Evolutionary conservation across 2,888 invertebrate genomes (phyloP).

Genomic region (Caenorhabditis sp.): DNA sequence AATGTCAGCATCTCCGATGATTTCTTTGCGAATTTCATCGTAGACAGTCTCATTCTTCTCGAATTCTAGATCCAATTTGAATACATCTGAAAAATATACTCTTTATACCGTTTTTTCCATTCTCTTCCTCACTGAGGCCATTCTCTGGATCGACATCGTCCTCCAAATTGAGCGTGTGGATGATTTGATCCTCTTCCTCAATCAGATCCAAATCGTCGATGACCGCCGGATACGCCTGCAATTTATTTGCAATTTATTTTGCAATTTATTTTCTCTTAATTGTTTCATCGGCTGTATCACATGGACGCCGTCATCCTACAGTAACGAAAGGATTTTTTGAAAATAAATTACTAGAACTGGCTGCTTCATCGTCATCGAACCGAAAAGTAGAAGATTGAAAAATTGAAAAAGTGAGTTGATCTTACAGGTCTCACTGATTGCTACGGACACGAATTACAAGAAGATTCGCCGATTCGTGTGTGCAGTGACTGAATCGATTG

Average conservation of each 20-base stretch:
- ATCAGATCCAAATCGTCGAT: conserved; percentile 92
- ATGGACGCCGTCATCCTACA: conserved; percentile 9
- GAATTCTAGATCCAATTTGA: conserved; percentile 93
- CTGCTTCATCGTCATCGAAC: conserved; percentile 54
- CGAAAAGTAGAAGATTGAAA: conserved; percentile 47
- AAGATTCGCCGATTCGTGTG: conserved; percentile 27
- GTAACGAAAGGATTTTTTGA: conserved; percentile 39
- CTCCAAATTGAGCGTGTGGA: conserved; percentile 92
- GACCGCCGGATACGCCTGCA: conserved; percentile 83
- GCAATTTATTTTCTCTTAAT: too few species aligned
- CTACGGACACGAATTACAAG: conserved; percentile 24
- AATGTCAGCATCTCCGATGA: conserved; percentile 82
- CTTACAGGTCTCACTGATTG: conserved; percentile 38
- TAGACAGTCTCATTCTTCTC: conserved; percentile 95
- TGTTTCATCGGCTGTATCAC: conserved; percentile 23
- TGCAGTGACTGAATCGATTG: conserved; percentile 35
- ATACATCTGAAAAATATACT: conserved; percentile 86
- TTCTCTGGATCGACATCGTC: conserved; percentile 85
- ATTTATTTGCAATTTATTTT: conserved; percentile 4
- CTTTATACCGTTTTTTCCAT: too few species aligned
- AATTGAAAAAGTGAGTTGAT: conserved; percentile 34
- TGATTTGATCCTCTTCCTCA: conserved; percentile 96
- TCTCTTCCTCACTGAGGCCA: conserved; percentile 92
- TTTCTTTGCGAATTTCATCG: conserved; percentile 89
- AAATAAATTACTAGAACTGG: conserved; percentile 56